Evolutionary conservation across 1,140 invertebrate genomes (phyloP).

Genomic region (Brachionus plicatilis): DNA sequence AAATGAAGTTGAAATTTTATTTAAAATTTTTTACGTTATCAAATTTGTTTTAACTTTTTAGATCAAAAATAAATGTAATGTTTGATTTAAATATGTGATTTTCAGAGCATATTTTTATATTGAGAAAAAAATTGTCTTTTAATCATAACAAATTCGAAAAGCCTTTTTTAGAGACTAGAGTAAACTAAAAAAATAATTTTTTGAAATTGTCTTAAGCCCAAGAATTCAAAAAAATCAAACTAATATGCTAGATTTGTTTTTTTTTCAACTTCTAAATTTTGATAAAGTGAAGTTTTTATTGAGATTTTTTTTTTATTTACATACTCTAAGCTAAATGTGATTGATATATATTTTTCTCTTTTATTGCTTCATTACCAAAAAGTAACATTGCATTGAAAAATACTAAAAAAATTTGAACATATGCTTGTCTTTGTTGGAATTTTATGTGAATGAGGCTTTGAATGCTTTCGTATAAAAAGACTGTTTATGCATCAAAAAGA

Average conservation of each 20-base stretch:
- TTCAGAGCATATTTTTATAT: neutral
- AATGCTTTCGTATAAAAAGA: neutral
- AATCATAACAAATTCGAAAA: neutral
- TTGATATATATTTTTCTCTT: neutral
- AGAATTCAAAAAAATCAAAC: neutral
- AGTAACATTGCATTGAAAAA: neutral
- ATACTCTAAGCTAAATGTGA: neutral
- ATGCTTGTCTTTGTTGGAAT: neutral
- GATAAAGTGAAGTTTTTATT: neutral
- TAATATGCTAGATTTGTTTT: neutral
- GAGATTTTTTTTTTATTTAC: neutral
- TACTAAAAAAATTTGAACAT: neutral
- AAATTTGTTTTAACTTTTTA: neutral
- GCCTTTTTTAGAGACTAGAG: too few relatives aligned
- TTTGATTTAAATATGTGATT: neutral
- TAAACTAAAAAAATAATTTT: too few relatives aligned
- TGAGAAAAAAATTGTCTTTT: neutral
- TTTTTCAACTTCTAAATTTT: neutral
- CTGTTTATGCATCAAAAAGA: neutral
- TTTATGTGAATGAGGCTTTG: neutral
- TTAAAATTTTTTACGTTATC: neutral
- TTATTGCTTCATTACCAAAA: neutral
- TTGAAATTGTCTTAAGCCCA: too few relatives aligned
- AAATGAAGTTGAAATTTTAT: neutral
- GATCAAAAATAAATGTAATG: neutral